phyloP scores from a whole-genome alignment of 2,113 vertebrate genomes.

The Garra rufa region DNA sequence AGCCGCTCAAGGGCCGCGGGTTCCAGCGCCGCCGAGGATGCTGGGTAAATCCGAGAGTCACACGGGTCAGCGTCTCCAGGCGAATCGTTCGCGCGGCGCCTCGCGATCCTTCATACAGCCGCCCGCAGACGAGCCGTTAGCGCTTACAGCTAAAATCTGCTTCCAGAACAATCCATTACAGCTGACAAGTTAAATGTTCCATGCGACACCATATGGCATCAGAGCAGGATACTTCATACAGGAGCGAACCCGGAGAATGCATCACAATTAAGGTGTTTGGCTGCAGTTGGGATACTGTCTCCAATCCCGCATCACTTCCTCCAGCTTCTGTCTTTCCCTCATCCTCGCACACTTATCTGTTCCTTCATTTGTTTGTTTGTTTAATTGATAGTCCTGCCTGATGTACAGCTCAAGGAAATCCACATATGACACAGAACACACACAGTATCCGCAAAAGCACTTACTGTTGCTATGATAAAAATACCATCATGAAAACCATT shows the following conservation, averaged over 20 bases:
- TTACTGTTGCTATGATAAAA: not conserved
- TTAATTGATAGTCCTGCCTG: not conserved
- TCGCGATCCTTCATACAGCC: constrained; percentile 79
- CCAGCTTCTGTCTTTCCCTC: not conserved
- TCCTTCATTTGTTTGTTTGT: not conserved
- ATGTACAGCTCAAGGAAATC: not conserved
- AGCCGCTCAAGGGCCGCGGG: too few relatives aligned
- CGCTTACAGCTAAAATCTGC: constrained; percentile 87
- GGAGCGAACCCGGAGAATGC: constrained; percentile 83
- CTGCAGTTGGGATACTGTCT: constrained; percentile 77
- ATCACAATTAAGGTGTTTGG: constrained; percentile 88
- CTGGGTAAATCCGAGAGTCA: not conserved
- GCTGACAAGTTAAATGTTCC: constrained; percentile 94
- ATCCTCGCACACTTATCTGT: not conserved
- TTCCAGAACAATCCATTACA: constrained; percentile 93
- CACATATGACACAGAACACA: not conserved
- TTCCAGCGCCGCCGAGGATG: not conserved
- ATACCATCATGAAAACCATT: not conserved
- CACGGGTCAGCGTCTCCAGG: constrained; percentile 9
- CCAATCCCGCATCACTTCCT: constrained; percentile 52
- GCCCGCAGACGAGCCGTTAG: constrained; percentile 80
- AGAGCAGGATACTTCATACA: constrained; percentile 75
- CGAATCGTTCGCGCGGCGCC: not conserved
- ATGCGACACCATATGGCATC: constrained; percentile 88
- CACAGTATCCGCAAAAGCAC: not conserved